Conservation (phyloP, 2,888 invertebrate genomes). For the Plutella xylostella region DNA sequence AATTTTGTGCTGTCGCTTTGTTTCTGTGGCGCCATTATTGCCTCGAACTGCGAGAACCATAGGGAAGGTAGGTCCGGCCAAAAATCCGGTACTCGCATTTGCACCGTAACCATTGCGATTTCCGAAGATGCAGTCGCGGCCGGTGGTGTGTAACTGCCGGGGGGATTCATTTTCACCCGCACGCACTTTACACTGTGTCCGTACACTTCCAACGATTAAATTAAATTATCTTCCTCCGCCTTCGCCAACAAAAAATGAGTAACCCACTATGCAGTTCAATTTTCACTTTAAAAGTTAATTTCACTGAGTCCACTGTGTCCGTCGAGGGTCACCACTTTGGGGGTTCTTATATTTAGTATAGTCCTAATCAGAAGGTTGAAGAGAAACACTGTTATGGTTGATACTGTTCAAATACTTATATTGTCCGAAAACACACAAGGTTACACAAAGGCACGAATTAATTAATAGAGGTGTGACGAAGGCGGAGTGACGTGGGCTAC, state of each 20-base stretch:
- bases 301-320: neutral
- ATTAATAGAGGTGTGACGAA: no score
- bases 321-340: neutral
- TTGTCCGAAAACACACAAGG: no score
- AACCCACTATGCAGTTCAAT: neutral
- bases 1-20: slow-evolving; percentile 5
- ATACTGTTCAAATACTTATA: no score
- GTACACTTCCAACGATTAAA: no score
- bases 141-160: neutral
- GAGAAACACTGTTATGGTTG: no score
- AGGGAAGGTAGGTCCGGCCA: slow-evolving; percentile 4
- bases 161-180: neutral
- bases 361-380: no score
- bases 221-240: no score
- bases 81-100: slow-evolving; percentile 8
- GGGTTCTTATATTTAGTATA: no score
- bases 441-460: no score
- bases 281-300: neutral
- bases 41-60: slow-evolving; percentile 8
- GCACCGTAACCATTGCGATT: no score
- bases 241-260: neutral
- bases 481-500: no score
- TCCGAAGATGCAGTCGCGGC: no score
- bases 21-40: slow-evolving; percentile 6
- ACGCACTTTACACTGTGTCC: neutral